A percentile compares a stretch with the other conserved stretches of the same genome.
phyloP scores from a whole-genome alignment of 2,888 invertebrate genomes.

The Leptinotarsa juncta region DNA sequence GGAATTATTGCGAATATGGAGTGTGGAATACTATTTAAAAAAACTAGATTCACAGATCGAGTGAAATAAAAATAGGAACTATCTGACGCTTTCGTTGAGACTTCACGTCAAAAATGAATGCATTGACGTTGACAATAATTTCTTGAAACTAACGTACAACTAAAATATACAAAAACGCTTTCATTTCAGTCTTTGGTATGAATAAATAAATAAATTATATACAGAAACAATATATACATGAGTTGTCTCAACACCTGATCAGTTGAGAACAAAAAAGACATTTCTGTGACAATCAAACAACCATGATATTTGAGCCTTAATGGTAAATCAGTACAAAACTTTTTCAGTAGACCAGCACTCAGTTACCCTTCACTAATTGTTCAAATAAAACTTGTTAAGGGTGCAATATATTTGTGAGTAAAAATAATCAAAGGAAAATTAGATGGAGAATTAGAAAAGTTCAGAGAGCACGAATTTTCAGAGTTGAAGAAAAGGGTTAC shows the following conservation, averaged over 20 bases:
- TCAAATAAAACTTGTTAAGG: background rate
- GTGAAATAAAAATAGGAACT: conserved; percentile 43
- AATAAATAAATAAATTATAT: conserved; percentile 57
- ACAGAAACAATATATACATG: conserved; percentile 52
- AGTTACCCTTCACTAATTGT: conserved; percentile 15
- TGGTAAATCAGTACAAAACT: conserved; percentile 45
- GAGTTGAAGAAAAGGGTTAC: background rate
- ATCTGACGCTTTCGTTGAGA: conserved; percentile 30
- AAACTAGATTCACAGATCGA: conserved; percentile 24
- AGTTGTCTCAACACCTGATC: conserved; percentile 28
- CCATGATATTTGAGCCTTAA: conserved; percentile 28
- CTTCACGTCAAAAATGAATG: conserved; percentile 29
- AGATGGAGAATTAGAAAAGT: too few relatives aligned
- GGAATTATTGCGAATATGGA: conserved; percentile 40
- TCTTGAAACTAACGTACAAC: conserved; percentile 44
- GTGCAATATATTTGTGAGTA: background rate
- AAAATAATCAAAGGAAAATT: too few relatives aligned
- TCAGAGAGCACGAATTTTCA: background rate
- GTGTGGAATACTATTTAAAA: conserved; percentile 32
- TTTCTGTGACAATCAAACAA: conserved; percentile 25
- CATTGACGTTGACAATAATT: conserved; percentile 49
- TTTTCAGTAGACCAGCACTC: conserved; percentile 13
- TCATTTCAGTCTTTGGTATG: conserved; percentile 61
- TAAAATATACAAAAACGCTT: conserved; percentile 43
- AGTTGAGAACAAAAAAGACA: conserved; percentile 27